Evolutionary conservation across 2,888 invertebrate genomes (phyloP).

Genomic region (Acleris holmiana): DNA sequence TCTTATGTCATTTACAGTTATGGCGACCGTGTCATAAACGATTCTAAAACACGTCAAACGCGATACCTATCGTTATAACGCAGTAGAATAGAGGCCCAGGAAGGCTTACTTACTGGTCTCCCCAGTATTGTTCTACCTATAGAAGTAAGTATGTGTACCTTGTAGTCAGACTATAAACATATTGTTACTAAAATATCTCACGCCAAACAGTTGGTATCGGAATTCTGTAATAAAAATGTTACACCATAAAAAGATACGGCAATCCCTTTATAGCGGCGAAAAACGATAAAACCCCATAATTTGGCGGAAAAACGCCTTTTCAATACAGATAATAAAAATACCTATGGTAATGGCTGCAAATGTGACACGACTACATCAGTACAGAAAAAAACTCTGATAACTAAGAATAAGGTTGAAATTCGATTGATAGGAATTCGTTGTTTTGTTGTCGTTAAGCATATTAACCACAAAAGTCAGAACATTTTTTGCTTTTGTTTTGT

Average conservation of each 20-base stretch:
- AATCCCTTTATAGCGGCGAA: conserved; percentile 27
- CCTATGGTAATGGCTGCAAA: conserved; percentile 23
- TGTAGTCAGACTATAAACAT: too few species aligned
- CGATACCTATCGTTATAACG: too few species aligned
- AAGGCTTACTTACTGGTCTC: too few species aligned
- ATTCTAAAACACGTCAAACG: too few species aligned
- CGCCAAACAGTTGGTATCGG: conserved; percentile 10
- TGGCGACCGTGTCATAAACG: too few species aligned
- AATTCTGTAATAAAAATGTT: conserved; percentile 28
- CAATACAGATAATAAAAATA: conserved; percentile 35
- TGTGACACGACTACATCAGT: background rate
- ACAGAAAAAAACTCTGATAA: background rate
- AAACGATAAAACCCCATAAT: conserved; percentile 31
- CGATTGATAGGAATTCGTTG: background rate
- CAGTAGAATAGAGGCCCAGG: too few species aligned
- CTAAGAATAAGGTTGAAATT: background rate
- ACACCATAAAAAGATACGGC: conserved; percentile 28
- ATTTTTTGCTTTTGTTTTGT: conserved; percentile 9
- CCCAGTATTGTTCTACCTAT: too few species aligned
- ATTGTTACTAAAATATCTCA: background rate
- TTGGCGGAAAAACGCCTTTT: conserved; percentile 30
- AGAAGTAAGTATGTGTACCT: too few species aligned
- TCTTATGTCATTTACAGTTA: too few species aligned
- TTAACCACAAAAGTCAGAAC: conserved; percentile 6
- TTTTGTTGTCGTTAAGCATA: background rate